Evolutionary conservation across 1,140 invertebrate species (phyloP), one percentile per base, ranked within the genome.

Genomic region (Diachasma alloeum): DNA sequence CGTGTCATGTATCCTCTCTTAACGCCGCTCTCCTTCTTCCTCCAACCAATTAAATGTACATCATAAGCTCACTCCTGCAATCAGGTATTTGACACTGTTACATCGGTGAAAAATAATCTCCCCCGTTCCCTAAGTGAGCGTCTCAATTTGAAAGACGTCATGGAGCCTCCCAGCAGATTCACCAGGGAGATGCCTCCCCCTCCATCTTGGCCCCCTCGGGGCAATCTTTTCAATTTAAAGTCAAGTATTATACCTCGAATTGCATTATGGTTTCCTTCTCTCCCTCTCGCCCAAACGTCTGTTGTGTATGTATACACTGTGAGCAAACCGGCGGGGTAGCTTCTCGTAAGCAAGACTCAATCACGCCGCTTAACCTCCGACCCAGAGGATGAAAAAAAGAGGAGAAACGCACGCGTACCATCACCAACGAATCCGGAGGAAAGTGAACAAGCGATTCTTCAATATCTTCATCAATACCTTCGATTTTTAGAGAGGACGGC

Each of bases 211-310:
- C 87, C 83, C 87, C 66, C 31, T 68, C 59, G 85, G 82, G 84
- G 87, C 88, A 88, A 90, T 89, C 87, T 90, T 90, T 89, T 90
- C 88, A 90, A 90, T 90, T 89, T 90, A 90, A 89, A 90, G 88
- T 89, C 88, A 89, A 90, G 88, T 85, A 89, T 89, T 89, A 89
- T 90, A 83, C 87, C 85, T 89, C 86, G 88, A 88, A 90, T 89
- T 90, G 87, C 87, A 89, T 90, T 88, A 88, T 87, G 87, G 85
- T 87, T 87, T 86, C 81, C 84, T 31, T 31, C 86, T 84, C 81
- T 71, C 69, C 72, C 37, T 59, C 37, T 17, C 6, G 11, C 15
- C 11, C n/a, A 63, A 22, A 37, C 31, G 53, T 39, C 66, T n/a
- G n/a, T 17, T 36, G 36, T 48, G 10, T 56, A 70, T 67, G 74